A percentile compares a stretch with the other conserved stretches of the same genome.
Evolutionary conservation across 1,140 invertebrate genomes (phyloP).

Genomic region (Microplitis mediator): DNA sequence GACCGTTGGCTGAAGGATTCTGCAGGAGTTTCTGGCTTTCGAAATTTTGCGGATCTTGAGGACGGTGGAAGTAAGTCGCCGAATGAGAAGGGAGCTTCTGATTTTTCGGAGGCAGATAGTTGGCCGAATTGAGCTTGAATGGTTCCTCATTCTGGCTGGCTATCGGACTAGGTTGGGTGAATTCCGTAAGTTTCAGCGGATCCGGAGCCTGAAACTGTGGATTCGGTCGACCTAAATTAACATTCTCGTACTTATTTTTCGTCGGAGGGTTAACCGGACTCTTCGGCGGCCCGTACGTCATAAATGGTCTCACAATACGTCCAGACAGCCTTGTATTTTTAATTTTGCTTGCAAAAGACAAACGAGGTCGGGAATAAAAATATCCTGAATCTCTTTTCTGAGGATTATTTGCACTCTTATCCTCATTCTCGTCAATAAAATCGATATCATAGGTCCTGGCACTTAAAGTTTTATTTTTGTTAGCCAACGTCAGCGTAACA

Average conservation of each 20-base stretch:
- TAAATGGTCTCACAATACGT: conserved; percentile 47
- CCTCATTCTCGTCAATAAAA: conserved; percentile 16
- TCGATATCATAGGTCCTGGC: conserved; percentile 24
- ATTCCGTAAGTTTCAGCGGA: conserved; percentile 44
- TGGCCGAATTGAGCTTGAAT: conserved; percentile 49
- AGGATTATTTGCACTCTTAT: conserved; percentile 36
- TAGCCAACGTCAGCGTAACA: neutral
- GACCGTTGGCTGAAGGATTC: conserved; percentile 28
- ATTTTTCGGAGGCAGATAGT: conserved; percentile 58
- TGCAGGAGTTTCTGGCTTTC: conserved; percentile 37
- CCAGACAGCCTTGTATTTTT: neutral
- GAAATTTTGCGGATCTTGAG: conserved; percentile 10
- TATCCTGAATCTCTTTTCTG: conserved; percentile 52
- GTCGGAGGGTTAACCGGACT: conserved; percentile 26
- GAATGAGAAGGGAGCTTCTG: conserved; percentile 47
- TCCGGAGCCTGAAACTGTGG: conserved; percentile 40
- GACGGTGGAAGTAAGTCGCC: conserved; percentile 34
- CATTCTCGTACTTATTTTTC: conserved; percentile 1
- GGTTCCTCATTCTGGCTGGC: conserved; percentile 55
- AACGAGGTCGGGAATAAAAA: conserved; percentile 40
- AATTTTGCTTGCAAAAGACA: neutral
- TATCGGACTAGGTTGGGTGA: conserved; percentile 47
- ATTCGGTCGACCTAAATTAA: neutral
- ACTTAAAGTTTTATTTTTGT: neutral
- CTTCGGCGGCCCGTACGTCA: conserved; percentile 49